These are phyloP conservation scores for Xiphias gladius DNA, from an alignment of 2,113 vertebrate genomes.

Conservation along the genomic window DNA sequence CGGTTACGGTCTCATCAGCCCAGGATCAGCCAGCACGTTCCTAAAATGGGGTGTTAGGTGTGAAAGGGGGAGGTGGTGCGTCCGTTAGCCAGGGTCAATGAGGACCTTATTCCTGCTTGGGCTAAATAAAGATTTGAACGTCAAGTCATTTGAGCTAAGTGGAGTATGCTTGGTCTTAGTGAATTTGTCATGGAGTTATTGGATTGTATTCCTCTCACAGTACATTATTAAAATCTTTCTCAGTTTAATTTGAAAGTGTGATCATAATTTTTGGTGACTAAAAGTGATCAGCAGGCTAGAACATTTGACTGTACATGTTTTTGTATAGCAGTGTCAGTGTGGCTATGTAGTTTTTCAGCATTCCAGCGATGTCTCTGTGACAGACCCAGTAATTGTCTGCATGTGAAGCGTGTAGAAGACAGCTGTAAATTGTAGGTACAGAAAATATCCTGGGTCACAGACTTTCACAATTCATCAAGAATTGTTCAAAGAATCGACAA, in stretches of 20 bases:
- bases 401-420: too few species aligned
- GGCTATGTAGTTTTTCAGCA: neutral
- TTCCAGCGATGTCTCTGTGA: neutral
- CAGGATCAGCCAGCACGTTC: conserved; percentile 21
- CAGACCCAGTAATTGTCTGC: neutral
- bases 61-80: conserved; percentile 7
- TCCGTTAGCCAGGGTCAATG: conserved; percentile 34
- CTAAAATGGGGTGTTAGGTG: conserved; percentile 45
- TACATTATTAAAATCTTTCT: neutral
- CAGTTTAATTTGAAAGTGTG: neutral
- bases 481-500: too few species aligned
- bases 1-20: conserved; percentile 28
- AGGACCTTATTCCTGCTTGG: conserved; percentile 32
- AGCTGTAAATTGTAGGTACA: too few species aligned
- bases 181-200: neutral
- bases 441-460: too few species aligned
- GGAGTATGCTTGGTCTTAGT: conserved; percentile 15
- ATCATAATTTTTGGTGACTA: neutral
- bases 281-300: neutral
- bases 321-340: neutral
- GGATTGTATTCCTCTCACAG: neutral
- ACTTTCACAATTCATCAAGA: too few species aligned
- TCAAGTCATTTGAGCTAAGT: conserved; percentile 46
- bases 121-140: conserved; percentile 75
- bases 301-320: neutral